Conservation (phyloP, 1,140 invertebrate species). For the Drosophila yakuba region DNA sequence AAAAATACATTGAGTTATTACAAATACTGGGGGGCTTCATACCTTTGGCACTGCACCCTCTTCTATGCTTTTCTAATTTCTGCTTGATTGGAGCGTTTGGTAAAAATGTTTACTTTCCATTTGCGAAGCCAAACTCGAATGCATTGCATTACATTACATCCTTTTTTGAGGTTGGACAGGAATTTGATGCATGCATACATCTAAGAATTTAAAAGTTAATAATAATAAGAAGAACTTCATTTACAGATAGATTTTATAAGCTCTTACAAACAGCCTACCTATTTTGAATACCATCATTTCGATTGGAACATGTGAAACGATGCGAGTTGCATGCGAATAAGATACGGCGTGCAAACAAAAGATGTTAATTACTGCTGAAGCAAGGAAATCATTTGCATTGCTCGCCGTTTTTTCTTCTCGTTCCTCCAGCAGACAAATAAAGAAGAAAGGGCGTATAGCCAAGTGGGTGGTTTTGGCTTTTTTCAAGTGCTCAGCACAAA, state of each 20-base stretch:
- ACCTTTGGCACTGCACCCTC: not conserved
- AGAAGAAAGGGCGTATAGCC: not conserved
- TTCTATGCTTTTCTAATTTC: not conserved
- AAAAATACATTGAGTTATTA: conserved; percentile 39
- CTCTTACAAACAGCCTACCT: too few species aligned
- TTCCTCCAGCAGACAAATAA: conserved; percentile 12
- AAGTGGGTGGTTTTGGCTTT: conserved; percentile 36
- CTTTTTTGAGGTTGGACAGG: too few species aligned
- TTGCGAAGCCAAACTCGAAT: too few species aligned
- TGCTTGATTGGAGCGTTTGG: not conserved
- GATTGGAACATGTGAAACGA: not conserved
- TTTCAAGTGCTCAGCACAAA: conserved; percentile 56
- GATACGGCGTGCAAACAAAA: conserved; percentile 25
- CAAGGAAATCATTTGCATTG: conserved; percentile 30
- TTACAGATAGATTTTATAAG: too few species aligned
- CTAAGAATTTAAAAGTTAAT: too few species aligned
- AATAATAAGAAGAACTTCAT: too few species aligned
- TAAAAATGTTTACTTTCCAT: not conserved
- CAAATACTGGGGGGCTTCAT: conserved; percentile 8
- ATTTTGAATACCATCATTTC: not conserved
- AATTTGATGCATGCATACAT: too few species aligned
- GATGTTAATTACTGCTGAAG: conserved; percentile 35
- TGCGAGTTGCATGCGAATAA: conserved; percentile 23
- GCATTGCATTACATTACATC: too few species aligned
- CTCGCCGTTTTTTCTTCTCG: conserved; percentile 11